Conservation (phyloP, 2,113 vertebrate genomes). For the Podarcis raffonei region DNA sequence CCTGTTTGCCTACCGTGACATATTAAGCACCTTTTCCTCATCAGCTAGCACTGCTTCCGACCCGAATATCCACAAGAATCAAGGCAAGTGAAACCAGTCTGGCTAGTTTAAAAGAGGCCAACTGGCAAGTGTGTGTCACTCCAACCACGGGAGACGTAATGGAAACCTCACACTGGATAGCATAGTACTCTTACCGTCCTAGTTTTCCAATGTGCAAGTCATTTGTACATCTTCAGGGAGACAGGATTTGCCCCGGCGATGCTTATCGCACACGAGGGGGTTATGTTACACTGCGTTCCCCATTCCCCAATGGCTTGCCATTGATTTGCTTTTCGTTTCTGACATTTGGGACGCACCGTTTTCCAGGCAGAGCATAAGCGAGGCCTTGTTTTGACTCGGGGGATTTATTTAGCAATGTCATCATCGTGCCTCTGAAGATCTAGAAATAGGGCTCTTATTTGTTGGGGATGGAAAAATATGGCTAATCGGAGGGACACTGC, state of each 20-base stretch:
- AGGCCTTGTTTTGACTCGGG: conserved; percentile 10
- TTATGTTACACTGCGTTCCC: conserved; percentile 4
- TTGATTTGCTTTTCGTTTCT: conserved; percentile 21
- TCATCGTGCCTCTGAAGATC: background rate
- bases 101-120: background rate
- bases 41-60: background rate
- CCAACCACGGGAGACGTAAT: background rate
- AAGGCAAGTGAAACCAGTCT: background rate
- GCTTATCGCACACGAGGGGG: too few species aligned
- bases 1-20: too few species aligned
- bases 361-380: conserved; percentile 23
- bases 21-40: too few species aligned
- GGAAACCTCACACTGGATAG: conserved; percentile 10
- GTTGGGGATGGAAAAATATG: conserved; percentile 21
- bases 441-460: conserved; percentile 2
- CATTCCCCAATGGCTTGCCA: background rate
- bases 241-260: background rate
- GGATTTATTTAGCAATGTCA: conserved; percentile 30
- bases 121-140: background rate
- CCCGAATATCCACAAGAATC: background rate
- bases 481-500: conserved; percentile 1
- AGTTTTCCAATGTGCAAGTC: conserved; percentile 28
- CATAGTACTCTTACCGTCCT: background rate
- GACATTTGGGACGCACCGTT: conserved; percentile 1
- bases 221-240: conserved; percentile 24